These are phyloP conservation scores for Celastrina argiolus DNA, from an alignment of 2,888 invertebrate species.

Conservation along the genomic window DNA sequence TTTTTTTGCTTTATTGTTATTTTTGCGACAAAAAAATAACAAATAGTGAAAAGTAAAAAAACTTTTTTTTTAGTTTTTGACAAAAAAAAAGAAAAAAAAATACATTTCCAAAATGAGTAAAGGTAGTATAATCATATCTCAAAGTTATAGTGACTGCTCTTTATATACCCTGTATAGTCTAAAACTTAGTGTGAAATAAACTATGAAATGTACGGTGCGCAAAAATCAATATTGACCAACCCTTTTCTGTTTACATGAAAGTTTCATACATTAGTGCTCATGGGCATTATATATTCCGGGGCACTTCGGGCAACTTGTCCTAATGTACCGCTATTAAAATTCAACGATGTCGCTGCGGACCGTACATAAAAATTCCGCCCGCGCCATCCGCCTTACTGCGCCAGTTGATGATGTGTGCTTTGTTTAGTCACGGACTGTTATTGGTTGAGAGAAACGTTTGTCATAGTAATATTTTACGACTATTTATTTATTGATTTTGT, in stretches of 20 bases:
- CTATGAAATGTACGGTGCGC: background rate
- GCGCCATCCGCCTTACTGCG: slow-evolving; percentile 29
- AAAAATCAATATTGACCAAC: background rate
- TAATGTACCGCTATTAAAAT: slow-evolving; percentile 46
- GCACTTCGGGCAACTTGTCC: slow-evolving; percentile 31
- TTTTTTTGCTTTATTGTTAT: too few species aligned
- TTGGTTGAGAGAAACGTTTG: background rate
- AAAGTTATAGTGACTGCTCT: too few species aligned
- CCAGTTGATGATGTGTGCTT: slow-evolving; percentile 30
- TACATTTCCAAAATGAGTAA: too few species aligned
- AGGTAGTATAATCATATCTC: too few species aligned
- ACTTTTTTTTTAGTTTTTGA: too few species aligned
- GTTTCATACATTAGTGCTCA: slow-evolving; percentile 23
- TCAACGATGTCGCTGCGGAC: slow-evolving; percentile 43
- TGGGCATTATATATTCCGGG: slow-evolving; percentile 32
- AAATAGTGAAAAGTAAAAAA: too few species aligned
- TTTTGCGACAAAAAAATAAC: too few species aligned
- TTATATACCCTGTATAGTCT: too few species aligned
- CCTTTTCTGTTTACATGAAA: background rate
- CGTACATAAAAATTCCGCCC: slow-evolving; percentile 41
- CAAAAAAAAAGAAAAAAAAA: too few species aligned
- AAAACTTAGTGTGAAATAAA: too few species aligned
- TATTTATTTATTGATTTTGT: too few species aligned
- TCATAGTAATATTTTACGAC: background rate
- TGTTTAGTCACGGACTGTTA: background rate